Base-by-base conservation (phyloP, 1,140 invertebrate genomes). In the Mamestra configurata region DNA sequence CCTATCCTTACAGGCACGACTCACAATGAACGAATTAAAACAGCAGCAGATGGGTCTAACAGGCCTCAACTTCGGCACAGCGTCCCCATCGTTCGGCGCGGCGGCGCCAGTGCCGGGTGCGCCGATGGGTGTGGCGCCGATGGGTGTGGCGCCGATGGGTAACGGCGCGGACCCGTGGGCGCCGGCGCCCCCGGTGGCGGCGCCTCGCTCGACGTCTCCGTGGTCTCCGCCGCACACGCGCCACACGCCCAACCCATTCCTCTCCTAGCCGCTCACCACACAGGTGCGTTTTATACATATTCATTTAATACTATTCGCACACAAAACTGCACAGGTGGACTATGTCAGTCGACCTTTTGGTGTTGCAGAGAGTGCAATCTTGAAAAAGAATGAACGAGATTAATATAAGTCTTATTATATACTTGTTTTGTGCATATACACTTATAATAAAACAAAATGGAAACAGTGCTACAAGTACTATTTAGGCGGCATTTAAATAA, bases 231-330 rank as follows among this genome's bases (percentile, higher is more conserved):
- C 85, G 35, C 82, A 86, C 55, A 57, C 86, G 20, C 82, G 91
- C 3, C 92, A 90, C 81, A 95, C 93, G 68, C 93, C 93, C 77
- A 95, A 95, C 83, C 93, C 93, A 31, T 95, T 95, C 86, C 91
- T 95, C 59, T 94, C 93, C 90, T 95, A 95, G 91, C 90, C 82
- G 70, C 77, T 78, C 80, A 81, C 79, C 78, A 61, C 43, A 55
- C 71, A 72, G 81, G 81, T 79, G 53, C 7, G n/a, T n/a, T n/a
- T n/a, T n/a, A n/a, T n/a, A n/a, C n/a, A n/a, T n/a, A n/a, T n/a
- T n/a, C n/a, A n/a, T n/a, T n/a, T n/a, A n/a, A n/a, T n/a, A n/a
- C n/a, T n/a, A n/a, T n/a, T n/a, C n/a, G n/a, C n/a, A n/a, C n/a
- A n/a, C n/a, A n/a, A n/a, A n/a, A n/a, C n/a, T n/a, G n/a, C n/a